A percentile compares a stretch with the other conserved stretches of the same genome.
These are phyloP conservation scores for Cephus rjabovi DNA, from an alignment of 2,888 invertebrate species.

Conservation along the genomic window DNA sequence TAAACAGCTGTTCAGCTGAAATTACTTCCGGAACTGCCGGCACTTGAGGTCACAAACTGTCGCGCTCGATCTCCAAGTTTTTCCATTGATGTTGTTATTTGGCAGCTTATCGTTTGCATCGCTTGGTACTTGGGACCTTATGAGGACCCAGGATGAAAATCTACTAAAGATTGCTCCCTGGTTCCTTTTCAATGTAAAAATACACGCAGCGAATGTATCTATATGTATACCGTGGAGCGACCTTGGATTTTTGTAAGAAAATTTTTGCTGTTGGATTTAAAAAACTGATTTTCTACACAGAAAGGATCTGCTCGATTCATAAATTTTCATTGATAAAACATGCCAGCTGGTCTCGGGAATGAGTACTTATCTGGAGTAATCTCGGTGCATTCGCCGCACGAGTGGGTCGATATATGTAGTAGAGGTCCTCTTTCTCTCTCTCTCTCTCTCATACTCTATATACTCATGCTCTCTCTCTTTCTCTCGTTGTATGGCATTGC, in stretches of 20 bases:
- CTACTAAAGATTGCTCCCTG: too few species aligned
- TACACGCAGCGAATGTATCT: not conserved
- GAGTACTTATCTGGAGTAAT: constrained; percentile 54
- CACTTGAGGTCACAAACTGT: too few species aligned
- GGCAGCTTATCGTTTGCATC: too few species aligned
- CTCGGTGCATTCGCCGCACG: constrained; percentile 47
- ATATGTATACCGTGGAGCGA: not conserved
- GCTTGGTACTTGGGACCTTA: too few species aligned
- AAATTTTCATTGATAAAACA: constrained; percentile 56
- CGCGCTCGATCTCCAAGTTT: too few species aligned
- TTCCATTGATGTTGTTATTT: too few species aligned
- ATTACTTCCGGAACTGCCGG: too few species aligned
- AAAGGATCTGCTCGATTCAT: constrained; percentile 34
- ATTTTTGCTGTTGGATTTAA: not conserved
- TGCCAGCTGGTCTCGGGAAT: constrained; percentile 45
- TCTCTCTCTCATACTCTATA: not conserved
- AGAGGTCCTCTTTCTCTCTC: not conserved
- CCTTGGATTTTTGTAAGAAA: not conserved
- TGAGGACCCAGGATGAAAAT: too few species aligned
- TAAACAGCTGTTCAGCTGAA: too few species aligned
- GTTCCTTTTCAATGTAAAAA: too few species aligned
- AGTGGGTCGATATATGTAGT: constrained; percentile 22
- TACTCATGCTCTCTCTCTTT: too few species aligned
- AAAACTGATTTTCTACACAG: not conserved
- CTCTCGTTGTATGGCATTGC: not conserved